Percentiles rank a stretch among this genome's conserved stretches.
phyloP scores from a whole-genome alignment of 2,797 vertebrate species.

The Loriculus beryllinus region DNA sequence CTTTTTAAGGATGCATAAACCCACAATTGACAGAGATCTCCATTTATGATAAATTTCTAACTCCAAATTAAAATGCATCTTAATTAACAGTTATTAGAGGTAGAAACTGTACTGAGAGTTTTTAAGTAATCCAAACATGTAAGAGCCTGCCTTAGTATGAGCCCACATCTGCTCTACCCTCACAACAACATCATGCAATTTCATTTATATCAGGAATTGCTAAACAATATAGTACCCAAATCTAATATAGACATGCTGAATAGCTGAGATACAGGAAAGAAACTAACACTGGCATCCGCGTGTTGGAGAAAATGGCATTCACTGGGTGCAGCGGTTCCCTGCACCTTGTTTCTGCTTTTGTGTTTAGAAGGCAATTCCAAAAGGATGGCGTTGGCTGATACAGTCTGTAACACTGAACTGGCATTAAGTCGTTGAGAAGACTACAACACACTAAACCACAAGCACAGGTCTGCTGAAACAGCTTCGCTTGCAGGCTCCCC shows the following conservation, averaged over 20 bases:
- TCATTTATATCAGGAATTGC: neutral
- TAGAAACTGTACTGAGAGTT: neutral
- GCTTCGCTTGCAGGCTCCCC: neutral
- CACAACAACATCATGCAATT: neutral
- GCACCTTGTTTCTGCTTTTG: neutral
- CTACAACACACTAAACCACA: neutral
- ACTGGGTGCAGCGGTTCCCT: neutral
- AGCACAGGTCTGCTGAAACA: neutral
- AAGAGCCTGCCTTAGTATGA: neutral
- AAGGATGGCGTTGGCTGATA: neutral
- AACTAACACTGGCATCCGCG: accelerated
- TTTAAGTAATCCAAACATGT: neutral
- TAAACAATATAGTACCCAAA: neutral
- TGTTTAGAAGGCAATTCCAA: neutral
- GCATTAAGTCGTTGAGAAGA: neutral
- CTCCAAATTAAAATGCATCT: neutral
- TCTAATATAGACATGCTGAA: neutral
- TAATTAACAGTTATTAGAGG: neutral
- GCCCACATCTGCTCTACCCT: neutral
- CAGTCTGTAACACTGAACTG: neutral
- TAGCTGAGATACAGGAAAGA: neutral
- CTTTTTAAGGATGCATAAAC: neutral
- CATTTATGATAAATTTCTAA: neutral
- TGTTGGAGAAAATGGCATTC: neutral
- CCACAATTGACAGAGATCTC: neutral